phyloP scores from a whole-genome alignment of 2,113 vertebrate genomes.

The Pituophis catenifer region DNA sequence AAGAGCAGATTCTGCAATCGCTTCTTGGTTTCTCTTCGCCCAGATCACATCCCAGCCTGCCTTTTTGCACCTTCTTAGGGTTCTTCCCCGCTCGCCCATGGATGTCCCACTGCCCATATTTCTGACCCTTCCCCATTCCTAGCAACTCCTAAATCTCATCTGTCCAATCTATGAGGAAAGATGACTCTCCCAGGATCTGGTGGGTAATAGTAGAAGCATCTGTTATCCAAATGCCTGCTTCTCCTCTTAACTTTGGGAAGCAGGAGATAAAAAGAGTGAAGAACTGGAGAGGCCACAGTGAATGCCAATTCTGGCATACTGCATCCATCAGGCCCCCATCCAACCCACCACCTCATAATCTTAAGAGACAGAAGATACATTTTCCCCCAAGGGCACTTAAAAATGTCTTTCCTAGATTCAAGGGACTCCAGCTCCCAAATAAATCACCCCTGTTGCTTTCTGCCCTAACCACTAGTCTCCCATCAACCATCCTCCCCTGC shows the following conservation, averaged over 20 bases:
- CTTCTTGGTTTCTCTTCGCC: neutral
- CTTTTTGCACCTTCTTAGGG: neutral
- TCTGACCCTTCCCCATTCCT: neutral
- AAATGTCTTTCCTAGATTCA: neutral
- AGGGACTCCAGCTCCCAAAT: neutral
- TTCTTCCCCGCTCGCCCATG: too few species aligned
- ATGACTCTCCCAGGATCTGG: neutral
- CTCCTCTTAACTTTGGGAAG: neutral
- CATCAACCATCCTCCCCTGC: neutral
- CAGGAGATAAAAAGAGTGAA: too few species aligned
- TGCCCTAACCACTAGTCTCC: neutral
- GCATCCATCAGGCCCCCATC: neutral
- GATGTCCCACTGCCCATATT: too few species aligned
- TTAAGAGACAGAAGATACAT: neutral
- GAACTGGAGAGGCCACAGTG: neutral
- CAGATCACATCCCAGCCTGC: neutral
- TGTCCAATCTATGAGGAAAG: neutral
- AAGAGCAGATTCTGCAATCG: neutral
- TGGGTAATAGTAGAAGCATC: neutral
- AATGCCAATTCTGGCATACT: neutral
- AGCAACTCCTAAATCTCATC: conserved; percentile 1
- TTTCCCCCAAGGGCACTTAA: conserved; percentile 1
- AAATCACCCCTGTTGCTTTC: too few species aligned
- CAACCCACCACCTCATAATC: neutral
- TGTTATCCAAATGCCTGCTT: neutral